phyloP scores from a whole-genome alignment of 2,113 vertebrate species.

The Lathamus discolor region DNA sequence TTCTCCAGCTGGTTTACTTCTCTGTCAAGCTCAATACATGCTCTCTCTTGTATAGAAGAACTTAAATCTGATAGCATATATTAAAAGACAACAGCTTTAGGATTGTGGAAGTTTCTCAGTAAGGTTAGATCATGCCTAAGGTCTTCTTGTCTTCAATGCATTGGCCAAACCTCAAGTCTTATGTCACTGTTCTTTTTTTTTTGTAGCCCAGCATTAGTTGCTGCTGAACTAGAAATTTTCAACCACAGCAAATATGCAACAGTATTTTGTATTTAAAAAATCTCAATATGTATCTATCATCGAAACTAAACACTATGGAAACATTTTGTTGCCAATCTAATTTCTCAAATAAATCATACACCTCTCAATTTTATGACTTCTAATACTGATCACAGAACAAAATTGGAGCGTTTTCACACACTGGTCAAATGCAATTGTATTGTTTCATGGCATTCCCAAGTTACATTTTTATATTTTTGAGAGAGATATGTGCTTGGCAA shows the following conservation, averaged over 20 bases:
- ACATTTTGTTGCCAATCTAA: not conserved
- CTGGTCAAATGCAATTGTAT: not conserved
- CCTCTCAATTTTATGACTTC: not conserved
- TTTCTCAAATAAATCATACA: not conserved
- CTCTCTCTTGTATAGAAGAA: not conserved
- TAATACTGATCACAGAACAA: not conserved
- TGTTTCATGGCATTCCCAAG: not conserved
- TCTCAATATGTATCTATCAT: not conserved
- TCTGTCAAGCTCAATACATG: not conserved
- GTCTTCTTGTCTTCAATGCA: not conserved
- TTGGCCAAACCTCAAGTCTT: not conserved
- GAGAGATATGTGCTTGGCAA: not conserved
- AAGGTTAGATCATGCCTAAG: constrained; percentile 2
- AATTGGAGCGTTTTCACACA: not conserved
- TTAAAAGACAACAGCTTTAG: not conserved
- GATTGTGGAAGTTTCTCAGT: not conserved
- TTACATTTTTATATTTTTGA: not conserved
- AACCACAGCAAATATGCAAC: not conserved
- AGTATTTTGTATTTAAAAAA: not conserved
- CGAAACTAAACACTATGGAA: not conserved
- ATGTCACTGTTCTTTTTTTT: not conserved
- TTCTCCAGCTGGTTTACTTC: constrained; percentile 11
- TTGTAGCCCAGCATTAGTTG: not conserved
- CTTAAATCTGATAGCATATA: not conserved
- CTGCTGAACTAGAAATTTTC: not conserved